phyloP scores from a whole-genome alignment of 1,140 invertebrate genomes.

The Aradophagus sp. region DNA sequence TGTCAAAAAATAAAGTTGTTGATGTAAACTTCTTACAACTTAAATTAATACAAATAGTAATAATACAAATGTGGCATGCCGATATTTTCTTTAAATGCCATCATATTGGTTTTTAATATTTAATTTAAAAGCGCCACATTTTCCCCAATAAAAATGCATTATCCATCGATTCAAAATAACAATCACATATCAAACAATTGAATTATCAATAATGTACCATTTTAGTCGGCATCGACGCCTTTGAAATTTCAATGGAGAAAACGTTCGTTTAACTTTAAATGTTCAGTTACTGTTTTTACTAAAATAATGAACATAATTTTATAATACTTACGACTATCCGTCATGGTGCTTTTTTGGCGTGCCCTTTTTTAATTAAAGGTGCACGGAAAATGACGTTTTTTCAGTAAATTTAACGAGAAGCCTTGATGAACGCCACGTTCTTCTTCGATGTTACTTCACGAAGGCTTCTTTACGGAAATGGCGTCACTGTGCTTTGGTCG shows the following conservation, averaged over 20 bases:
- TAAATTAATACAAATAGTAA: too few relatives aligned
- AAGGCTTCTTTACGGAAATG: constrained; percentile 27
- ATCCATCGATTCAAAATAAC: too few relatives aligned
- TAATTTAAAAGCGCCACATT: too few relatives aligned
- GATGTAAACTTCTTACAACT: too few relatives aligned
- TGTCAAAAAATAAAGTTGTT: too few relatives aligned
- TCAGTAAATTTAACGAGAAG: constrained; percentile 1
- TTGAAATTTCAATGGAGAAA: constrained; percentile 7
- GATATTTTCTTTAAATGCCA: too few relatives aligned
- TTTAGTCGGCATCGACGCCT: constrained; percentile 24
- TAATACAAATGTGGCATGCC: too few relatives aligned
- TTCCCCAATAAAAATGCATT: too few relatives aligned
- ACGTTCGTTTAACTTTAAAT: neutral
- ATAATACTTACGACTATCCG: constrained; percentile 68
- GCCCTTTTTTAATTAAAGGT: neutral
- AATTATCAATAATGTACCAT: too few relatives aligned
- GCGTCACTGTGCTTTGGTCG: too few relatives aligned
- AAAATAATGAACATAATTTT: neutral
- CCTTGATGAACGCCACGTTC: constrained; percentile 14
- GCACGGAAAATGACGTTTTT: constrained; percentile 2
- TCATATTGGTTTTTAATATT: too few relatives aligned
- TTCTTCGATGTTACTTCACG: neutral
- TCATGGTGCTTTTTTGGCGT: constrained; percentile 60
- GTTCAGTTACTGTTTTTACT: neutral
- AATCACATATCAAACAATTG: too few relatives aligned